Evolutionary conservation across 2,888 invertebrate genomes (phyloP).

Genomic region (Polydrusus cervinus): DNA sequence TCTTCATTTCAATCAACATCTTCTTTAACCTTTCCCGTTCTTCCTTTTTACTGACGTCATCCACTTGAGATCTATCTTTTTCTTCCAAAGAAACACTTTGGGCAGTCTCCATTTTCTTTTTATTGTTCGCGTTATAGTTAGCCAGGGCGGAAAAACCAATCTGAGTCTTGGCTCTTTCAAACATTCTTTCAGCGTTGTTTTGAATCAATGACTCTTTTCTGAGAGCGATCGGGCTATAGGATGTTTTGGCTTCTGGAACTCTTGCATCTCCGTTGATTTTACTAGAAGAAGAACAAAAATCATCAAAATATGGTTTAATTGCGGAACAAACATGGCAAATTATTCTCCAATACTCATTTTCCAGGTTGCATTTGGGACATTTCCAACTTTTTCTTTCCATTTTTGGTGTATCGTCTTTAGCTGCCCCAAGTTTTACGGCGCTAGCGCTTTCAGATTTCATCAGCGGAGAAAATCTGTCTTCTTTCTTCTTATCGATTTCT

Average conservation of each 20-base stretch:
- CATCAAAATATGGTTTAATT: conserved; percentile 72
- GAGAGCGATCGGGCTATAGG: conserved; percentile 53
- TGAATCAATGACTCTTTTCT: conserved; percentile 57
- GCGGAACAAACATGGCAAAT: conserved; percentile 78
- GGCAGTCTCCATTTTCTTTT: conserved; percentile 53
- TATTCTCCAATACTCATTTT: conserved; percentile 77
- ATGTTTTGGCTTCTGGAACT: conserved; percentile 47
- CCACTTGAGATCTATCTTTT: conserved; percentile 63
- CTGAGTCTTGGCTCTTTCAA: conserved; percentile 69
- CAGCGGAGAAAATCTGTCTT: conserved; percentile 60
- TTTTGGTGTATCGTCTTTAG: conserved; percentile 64
- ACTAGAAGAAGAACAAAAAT: conserved; percentile 40
- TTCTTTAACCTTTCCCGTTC: conserved; percentile 79
- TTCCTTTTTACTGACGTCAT: conserved; percentile 69
- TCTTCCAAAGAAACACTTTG: conserved; percentile 56
- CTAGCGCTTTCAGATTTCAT: conserved; percentile 69
- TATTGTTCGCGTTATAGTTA: conserved; percentile 61
- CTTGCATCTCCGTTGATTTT: conserved; percentile 13
- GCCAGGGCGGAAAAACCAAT: conserved; percentile 69
- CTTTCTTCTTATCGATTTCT: conserved; percentile 64
- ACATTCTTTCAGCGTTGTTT: conserved; percentile 59
- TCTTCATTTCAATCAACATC: conserved; percentile 85
- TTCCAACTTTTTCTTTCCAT: conserved; percentile 72
- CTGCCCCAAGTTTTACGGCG: conserved; percentile 60
- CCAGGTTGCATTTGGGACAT: conserved; percentile 77